These are phyloP conservation scores for Drosophila busckii DNA, from an alignment of 1,140 invertebrate genomes.

Conservation along the genomic window DNA sequence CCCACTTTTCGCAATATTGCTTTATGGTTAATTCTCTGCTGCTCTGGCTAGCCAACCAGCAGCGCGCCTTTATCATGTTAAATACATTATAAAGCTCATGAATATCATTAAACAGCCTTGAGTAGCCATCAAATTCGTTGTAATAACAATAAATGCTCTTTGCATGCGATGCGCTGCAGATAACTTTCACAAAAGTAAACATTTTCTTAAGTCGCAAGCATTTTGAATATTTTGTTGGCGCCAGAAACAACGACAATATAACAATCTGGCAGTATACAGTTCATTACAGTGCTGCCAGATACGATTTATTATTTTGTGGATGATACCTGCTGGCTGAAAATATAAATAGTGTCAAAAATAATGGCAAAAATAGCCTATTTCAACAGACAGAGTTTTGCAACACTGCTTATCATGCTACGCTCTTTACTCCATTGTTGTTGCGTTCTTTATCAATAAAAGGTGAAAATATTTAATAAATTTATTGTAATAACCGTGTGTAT, in stretches of 20 bases:
- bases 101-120: conserved; percentile 58
- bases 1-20: conserved; percentile 38
- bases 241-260: background rate
- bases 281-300: background rate
- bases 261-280: conserved; percentile 2
- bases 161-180: conserved; percentile 20
- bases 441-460: too few relatives aligned
- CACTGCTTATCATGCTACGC: too few relatives aligned
- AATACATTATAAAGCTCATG: conserved; percentile 58
- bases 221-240: conserved; percentile 16
- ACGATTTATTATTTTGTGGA: too few relatives aligned
- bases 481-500: too few relatives aligned
- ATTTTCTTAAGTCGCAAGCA: conserved; percentile 10
- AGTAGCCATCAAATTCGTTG: too few relatives aligned
- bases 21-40: conserved; percentile 33
- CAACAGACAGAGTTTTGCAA: too few relatives aligned
- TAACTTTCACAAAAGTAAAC: conserved; percentile 6
- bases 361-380: too few relatives aligned
- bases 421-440: too few relatives aligned
- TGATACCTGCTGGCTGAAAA: too few relatives aligned
- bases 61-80: conserved; percentile 50
- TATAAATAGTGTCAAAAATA: too few relatives aligned
- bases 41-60: conserved; percentile 7
- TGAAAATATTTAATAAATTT: too few relatives aligned
- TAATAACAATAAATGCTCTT: background rate